Evolutionary conservation across 2,113 vertebrate species (phyloP).

Genomic region (Colossoma macropomum): DNA sequence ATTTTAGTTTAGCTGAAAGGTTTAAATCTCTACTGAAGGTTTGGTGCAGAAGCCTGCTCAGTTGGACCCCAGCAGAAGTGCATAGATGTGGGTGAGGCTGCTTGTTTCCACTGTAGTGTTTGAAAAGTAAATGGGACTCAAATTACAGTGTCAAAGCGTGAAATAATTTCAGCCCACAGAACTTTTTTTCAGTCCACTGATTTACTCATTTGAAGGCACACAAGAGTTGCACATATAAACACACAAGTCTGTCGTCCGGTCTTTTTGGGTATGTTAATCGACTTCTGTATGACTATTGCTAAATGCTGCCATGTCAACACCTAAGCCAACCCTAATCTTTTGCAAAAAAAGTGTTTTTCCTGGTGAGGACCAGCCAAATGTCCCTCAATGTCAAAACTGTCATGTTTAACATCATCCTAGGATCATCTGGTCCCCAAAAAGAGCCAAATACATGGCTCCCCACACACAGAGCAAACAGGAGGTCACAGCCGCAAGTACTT

Average conservation of each 20-base stretch:
- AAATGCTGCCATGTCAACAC: background rate
- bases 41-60: too few relatives aligned
- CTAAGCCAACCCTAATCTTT: too few relatives aligned
- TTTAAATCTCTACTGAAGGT: too few relatives aligned
- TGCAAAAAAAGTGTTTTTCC: too few relatives aligned
- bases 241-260: background rate
- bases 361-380: background rate
- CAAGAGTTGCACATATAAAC: background rate
- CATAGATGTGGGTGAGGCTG: too few relatives aligned
- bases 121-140: background rate
- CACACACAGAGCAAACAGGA: conserved; percentile 11
- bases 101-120: background rate
- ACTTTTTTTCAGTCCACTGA: background rate
- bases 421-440: background rate
- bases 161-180: background rate
- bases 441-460: background rate
- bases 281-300: background rate
- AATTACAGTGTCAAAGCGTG: background rate
- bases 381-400: background rate
- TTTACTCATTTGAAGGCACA: conserved; percentile 19
- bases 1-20: too few relatives aligned
- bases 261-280: too few relatives aligned
- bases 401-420: background rate
- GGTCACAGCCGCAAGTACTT: background rate
- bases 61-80: too few relatives aligned